Evolutionary conservation across 1,140 invertebrate genomes (phyloP), one percentile per base, ranked within the genome.

Genomic region (Plectus sambesii): DNA sequence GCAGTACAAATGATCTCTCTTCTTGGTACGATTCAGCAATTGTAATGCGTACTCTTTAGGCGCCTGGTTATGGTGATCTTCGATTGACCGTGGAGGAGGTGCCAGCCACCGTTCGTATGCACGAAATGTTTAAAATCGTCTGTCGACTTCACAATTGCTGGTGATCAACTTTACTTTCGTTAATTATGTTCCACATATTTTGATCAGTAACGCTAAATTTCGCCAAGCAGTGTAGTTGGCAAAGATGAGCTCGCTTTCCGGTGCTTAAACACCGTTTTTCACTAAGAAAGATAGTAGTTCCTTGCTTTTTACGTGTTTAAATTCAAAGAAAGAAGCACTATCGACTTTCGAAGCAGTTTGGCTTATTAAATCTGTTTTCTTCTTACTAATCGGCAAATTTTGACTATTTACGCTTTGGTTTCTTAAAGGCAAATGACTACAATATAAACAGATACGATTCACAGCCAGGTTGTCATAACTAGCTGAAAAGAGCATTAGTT

Each of bases 61-160:
- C 82, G 15, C 84, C 85, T 47, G 82, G 86, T 56, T 86, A 83
- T 75, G 85, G 83, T 30, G 88, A 92, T 72, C 76, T 94, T 8
- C 75, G 83, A 62, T 71, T 94, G 27, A 81, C 80, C 22, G 77
- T 89, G 53, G 80, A 82, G 66, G 77, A 84, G 62, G 77, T 90
- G 29, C 84, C 85, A 12, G 82, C 80, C 62, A 82, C 82, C 62
- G 80, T 87, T 12, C 72, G 79, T 56, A 73, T 90, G 24, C 82
- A 89, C 69, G 75, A 85, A 62, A 78, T 81, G 38, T 84, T 93
- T 61, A 77, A 79, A 53, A 81, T 92, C 49, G 79, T 77, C 58
- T 87, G 84, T 65, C 80, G 81, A 63, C 77, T 93, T 55, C 78
- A 82, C 5, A 94, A 94, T 77, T 86, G 82, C 46, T 81, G 80